Evolutionary conservation across 2,797 vertebrate genomes (phyloP), one percentile per base, ranked within the genome.

Genomic region (Amniataba percoides): DNA sequence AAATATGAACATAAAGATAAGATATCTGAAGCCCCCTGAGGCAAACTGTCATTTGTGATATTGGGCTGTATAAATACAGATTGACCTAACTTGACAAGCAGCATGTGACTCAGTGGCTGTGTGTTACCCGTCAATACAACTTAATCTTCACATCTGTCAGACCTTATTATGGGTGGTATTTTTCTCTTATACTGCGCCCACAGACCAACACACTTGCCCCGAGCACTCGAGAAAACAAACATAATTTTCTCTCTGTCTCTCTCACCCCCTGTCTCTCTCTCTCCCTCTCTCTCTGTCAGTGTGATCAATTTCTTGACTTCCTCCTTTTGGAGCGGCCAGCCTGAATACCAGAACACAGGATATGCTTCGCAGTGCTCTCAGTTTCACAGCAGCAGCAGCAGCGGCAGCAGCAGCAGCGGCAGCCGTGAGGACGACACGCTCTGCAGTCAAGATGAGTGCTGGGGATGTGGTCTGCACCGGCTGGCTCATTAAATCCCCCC

Each of bases 401-500:
- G 80, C 83, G 75, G 58, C 58, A 40, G 71, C 70, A 62, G 83
- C 80, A 66, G 84, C 74, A 72, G 85, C 58, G 66, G 79, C 79
- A 34, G 82, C 63, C 64, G 81, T 78, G 80, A 91, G 89, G 85
- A 92, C 88, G 71, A 89, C 87, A 83, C 89, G 12, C 89, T 91
- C 87, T 91, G 90, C 91, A 91, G 93, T 88, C 95, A 96, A 93
- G 88, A 99, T 99, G 98, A 99, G 97, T 92, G 88, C 96, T 23
- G 98, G 96, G 89, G 97, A 98, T 94, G 96, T 97, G 72, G 97
- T 99, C 83, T 98, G 96, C 94, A 97, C 94, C 10, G 98, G 98
- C 91, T 99, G 98, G 98, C 97, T 99, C 84, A 96, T 99, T 93
- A 99, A 98, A 95, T 99, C 98, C 55, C 98, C 98, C 86, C 98